These are phyloP conservation scores for Euzophera pinguis DNA, from an alignment of 2,888 invertebrate genomes.

Conservation along the genomic window DNA sequence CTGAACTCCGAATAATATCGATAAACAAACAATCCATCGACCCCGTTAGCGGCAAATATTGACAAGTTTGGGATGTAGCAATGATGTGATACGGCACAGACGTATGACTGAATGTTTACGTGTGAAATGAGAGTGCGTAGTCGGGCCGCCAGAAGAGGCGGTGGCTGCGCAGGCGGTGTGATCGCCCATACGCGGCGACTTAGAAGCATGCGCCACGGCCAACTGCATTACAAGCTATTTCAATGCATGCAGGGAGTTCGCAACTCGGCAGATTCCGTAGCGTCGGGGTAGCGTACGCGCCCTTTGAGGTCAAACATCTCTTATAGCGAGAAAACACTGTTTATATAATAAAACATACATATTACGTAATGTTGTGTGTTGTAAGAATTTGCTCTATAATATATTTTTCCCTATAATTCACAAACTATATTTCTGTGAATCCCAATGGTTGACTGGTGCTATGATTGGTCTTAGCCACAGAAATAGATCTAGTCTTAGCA, in stretches of 20 bases:
- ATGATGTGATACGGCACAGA: slow-evolving; percentile 32
- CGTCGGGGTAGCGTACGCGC: slow-evolving; percentile 39
- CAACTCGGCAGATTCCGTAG: slow-evolving; percentile 59
- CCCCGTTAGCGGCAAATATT: slow-evolving; percentile 49
- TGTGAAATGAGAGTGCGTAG: slow-evolving; percentile 41
- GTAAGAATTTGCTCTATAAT: too few species aligned
- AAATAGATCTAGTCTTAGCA: too few species aligned
- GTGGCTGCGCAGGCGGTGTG: slow-evolving; percentile 50
- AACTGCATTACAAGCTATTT: slow-evolving; percentile 68
- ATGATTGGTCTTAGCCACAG: too few species aligned
- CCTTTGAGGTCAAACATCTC: slow-evolving; percentile 42
- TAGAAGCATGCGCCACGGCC: slow-evolving; percentile 47
- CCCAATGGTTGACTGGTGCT: too few species aligned
- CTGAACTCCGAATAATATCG: slow-evolving; percentile 24
- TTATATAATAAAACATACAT: not conserved
- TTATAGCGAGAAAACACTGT: slow-evolving; percentile 19
- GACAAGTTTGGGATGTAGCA: slow-evolving; percentile 38
- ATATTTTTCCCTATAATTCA: too few species aligned
- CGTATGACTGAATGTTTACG: slow-evolving; percentile 47
- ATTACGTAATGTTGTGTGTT: too few species aligned
- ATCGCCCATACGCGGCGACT: slow-evolving; percentile 53
- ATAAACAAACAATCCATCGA: slow-evolving; percentile 37
- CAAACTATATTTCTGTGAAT: too few species aligned
- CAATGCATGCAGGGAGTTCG: slow-evolving; percentile 68
- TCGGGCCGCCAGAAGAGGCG: slow-evolving; percentile 23